Percentiles rank a stretch among this genome's conserved stretches.
These are phyloP conservation scores for Panurus biarmicus DNA, from an alignment of 2,113 vertebrate species.

Conservation along the genomic window DNA sequence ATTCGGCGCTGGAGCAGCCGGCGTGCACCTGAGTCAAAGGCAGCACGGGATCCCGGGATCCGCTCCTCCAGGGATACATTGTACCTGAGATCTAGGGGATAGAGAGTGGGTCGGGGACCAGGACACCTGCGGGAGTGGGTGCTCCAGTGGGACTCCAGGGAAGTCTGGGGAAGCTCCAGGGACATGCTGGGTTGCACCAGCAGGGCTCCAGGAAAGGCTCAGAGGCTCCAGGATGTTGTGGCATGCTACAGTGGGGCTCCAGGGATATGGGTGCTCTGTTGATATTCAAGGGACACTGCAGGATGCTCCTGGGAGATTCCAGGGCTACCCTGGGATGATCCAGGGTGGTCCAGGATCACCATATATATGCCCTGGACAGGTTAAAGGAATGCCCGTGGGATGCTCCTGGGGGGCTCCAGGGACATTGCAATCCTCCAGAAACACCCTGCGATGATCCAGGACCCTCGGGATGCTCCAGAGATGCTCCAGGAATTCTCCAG, in stretches of 20 bases:
- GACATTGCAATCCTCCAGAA: background rate
- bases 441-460: background rate
- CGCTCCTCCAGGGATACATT: slow-evolving; percentile 83
- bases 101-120: background rate
- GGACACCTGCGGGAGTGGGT: fast-evolving
- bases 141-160: background rate
- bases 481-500: background rate
- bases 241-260: background rate
- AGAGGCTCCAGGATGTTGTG: background rate
- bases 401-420: background rate
- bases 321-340: background rate
- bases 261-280: background rate
- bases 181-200: background rate
- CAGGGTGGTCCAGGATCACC: background rate
- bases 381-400: background rate
- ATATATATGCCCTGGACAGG: background rate
- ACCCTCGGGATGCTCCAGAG: background rate
- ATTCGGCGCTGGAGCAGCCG: slow-evolving; percentile 65
- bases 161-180: background rate
- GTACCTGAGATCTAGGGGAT: slow-evolving; percentile 69
- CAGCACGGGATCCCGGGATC: slow-evolving; percentile 74
- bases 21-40: slow-evolving; percentile 83
- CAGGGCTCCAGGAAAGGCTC: background rate
- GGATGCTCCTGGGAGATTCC: background rate
- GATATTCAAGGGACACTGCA: background rate